A percentile compares a stretch with the other conserved stretches of the same genome.
phyloP scores from a whole-genome alignment of 64 coral and sea anemone genomes.

The Actinia tenebrosa region DNA sequence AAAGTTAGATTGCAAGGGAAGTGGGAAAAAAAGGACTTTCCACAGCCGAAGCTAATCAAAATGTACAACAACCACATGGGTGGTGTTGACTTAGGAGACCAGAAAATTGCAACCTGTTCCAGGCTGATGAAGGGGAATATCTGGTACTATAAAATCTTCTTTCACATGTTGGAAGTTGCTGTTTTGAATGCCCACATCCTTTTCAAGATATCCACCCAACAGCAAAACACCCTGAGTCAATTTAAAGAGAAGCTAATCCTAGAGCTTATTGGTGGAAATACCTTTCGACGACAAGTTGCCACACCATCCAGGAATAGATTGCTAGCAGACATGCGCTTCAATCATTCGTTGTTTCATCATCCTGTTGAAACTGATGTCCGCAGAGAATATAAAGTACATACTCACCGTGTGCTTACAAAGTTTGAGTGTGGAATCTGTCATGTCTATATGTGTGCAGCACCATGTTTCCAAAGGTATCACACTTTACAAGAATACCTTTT shows the following conservation, averaged over 20 bases:
- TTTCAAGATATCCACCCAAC: slow-evolving; percentile 18
- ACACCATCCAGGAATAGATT: not conserved
- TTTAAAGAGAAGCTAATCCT: not conserved
- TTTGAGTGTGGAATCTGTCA: slow-evolving; percentile 34
- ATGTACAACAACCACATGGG: too few relatives aligned
- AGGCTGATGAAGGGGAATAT: too few relatives aligned
- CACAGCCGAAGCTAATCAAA: too few relatives aligned
- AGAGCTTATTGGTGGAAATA: slow-evolving; percentile 13
- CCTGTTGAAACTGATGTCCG: slow-evolving; percentile 27
- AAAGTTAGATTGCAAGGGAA: too few relatives aligned
- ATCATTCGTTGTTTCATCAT: slow-evolving; percentile 32
- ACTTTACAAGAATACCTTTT: slow-evolving; percentile 21
- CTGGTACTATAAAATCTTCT: slow-evolving; percentile 46
- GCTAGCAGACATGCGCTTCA: slow-evolving; percentile 21
- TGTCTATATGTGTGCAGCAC: slow-evolving; percentile 22
- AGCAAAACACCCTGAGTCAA: not conserved
- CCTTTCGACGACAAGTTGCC: slow-evolving; percentile 7
- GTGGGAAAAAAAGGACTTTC: too few relatives aligned
- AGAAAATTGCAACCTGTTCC: too few relatives aligned
- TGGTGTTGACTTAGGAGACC: too few relatives aligned
- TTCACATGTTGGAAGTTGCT: slow-evolving; percentile 37
- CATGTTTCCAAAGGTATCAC: slow-evolving; percentile 40
- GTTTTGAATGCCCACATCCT: slow-evolving; percentile 27
- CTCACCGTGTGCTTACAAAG: slow-evolving; percentile 38
- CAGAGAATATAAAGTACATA: slow-evolving; percentile 39